Evolutionary conservation across 2,797 vertebrate species (phyloP), one percentile per base, ranked within the genome.

Genomic region (Hozukius guyotensis): DNA sequence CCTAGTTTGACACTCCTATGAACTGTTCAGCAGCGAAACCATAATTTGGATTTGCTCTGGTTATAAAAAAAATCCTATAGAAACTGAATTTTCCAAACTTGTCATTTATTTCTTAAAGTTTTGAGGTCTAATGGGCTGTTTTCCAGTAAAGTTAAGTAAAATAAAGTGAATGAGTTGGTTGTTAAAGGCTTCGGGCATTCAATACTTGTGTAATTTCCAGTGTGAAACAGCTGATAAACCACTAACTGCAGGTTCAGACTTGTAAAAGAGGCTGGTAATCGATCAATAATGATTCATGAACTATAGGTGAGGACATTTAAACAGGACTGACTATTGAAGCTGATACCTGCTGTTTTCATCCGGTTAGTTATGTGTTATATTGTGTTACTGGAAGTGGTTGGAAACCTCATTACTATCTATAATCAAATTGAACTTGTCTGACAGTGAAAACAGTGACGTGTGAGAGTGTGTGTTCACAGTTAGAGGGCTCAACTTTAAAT

Each of bases 231-330:
- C 69, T 59, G 75, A 75, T 75, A 3, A 46, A 49, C 4, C 55
- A 25, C 13, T 55, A 29, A 59, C 34, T 64, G 32, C 18, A 60
- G 68, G 70, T 60, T 77, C 4, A 25, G 69, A 74, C 60, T 64
- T 46, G 24, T 49, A 25, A 14, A 38, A 49, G 46, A 61, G 32
- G 11, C 31, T 69, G 46, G 12, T 53, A 31, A 53, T 85, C 66
- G n/a, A 46, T 75, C 70, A 67, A 12, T 52, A 22, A 78, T 31
- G 7, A 85, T 82, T 18, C 42, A 63, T 55, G 38, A 72, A 65
- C 36, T 46, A 14, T 42, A 57, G 42, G 29, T 36, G 11, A 38
- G 52, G 46, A 25, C 22, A 25, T 78, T 61, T 75, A 67, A 79
- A 14, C 66, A 11, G 68, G 69, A 73, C 63, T 74, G 53, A 78